Conservation (phyloP, 2,113 vertebrate species). For the Neogale vison region DNA sequence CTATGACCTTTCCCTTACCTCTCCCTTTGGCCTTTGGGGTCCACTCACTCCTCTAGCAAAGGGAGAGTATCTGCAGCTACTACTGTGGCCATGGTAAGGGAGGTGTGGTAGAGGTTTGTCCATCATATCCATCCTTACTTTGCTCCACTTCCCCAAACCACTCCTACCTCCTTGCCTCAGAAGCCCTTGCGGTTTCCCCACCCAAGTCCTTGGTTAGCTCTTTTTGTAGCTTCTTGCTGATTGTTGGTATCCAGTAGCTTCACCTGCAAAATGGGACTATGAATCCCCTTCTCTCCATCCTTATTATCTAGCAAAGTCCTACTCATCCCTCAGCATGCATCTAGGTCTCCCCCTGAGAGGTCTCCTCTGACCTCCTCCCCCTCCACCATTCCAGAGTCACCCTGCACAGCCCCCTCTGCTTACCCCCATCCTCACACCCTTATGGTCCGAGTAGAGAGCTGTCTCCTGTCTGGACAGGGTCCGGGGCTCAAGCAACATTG, state of each 20-base stretch:
- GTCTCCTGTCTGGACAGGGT: background rate
- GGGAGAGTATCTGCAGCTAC: background rate
- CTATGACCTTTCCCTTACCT: background rate
- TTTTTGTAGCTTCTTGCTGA: slow-evolving; percentile 5
- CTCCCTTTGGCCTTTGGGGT: background rate
- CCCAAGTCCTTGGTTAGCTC: background rate
- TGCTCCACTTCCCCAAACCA: background rate
- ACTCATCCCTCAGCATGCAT: background rate
- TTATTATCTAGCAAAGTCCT: background rate
- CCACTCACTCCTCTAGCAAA: background rate
- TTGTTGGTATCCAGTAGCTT: background rate
- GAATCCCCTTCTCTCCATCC: background rate
- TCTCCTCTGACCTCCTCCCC: background rate
- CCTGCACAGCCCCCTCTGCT: background rate
- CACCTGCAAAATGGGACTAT: background rate
- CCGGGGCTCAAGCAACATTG: background rate
- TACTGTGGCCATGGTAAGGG: background rate
- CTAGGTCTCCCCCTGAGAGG: background rate
- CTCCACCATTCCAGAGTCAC: background rate
- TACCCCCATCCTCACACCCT: background rate
- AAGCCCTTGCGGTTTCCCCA: background rate
- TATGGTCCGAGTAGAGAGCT: background rate
- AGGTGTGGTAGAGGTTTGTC: background rate
- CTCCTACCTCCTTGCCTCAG: background rate
- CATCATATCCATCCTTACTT: background rate